Evolutionary conservation across 1,140 invertebrate species (phyloP).

Genomic region (Eumeta japonica): DNA sequence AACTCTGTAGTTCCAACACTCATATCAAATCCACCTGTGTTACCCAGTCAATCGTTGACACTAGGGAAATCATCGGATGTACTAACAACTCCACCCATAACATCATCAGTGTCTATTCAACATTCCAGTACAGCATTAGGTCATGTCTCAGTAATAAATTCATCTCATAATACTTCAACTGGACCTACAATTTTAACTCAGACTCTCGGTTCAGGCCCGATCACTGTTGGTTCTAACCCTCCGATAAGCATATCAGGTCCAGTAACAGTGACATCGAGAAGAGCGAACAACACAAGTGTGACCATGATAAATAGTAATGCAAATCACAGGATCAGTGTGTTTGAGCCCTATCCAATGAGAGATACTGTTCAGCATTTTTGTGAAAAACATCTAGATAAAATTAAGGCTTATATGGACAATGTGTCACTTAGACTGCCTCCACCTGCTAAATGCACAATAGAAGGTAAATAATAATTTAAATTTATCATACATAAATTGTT

Average conservation of each 20-base stretch:
- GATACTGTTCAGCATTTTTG: slow-evolving; percentile 93
- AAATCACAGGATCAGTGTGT: slow-evolving; percentile 77
- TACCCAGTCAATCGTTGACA: slow-evolving; percentile 41
- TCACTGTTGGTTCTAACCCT: slow-evolving; percentile 23
- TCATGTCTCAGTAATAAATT: slow-evolving; percentile 39
- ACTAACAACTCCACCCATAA: slow-evolving; percentile 22
- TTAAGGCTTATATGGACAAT: slow-evolving; percentile 87
- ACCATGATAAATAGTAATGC: slow-evolving; percentile 58
- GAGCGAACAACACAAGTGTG: slow-evolving; percentile 69
- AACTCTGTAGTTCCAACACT: slow-evolving; percentile 17
- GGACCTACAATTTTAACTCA: slow-evolving; percentile 20
- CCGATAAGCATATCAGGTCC: slow-evolving; percentile 58
- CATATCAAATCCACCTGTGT: slow-evolving; percentile 25
- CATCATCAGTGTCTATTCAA: slow-evolving; percentile 41
- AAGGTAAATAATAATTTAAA: slow-evolving; percentile 76
- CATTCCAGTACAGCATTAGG: slow-evolving; percentile 43
- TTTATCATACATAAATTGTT: too few relatives aligned
- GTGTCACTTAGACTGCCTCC: slow-evolving; percentile 81
- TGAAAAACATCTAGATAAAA: slow-evolving; percentile 89
- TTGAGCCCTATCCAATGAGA: slow-evolving; percentile 82
- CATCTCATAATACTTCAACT: slow-evolving; percentile 15
- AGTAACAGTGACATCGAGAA: slow-evolving; percentile 63
- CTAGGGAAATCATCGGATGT: slow-evolving; percentile 43
- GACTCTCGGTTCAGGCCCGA: slow-evolving; percentile 24
- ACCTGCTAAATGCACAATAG: slow-evolving; percentile 86